Evolutionary conservation across 1,140 invertebrate genomes (phyloP), one percentile per base, ranked within the genome.

Genomic region (Sweltsa coloradensis): DNA sequence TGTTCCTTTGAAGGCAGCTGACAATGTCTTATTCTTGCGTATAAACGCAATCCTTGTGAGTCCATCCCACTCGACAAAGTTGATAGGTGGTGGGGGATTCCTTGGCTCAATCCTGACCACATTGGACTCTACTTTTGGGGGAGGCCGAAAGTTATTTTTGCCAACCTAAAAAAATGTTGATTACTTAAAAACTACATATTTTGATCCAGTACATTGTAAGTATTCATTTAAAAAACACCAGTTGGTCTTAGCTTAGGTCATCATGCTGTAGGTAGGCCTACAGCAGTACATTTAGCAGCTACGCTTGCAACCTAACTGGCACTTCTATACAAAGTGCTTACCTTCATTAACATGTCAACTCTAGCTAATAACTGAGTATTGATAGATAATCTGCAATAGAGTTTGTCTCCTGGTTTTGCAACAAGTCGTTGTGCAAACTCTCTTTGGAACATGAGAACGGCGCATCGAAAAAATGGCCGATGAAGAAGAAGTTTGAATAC

Each of bases 31-130:
- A 61, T 97, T 99, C 68, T 99, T 99, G 53, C 96, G 74, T 1
- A 84, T 75, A 70, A 99, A 99, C 21, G 83, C 88, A 54, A 98
- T 92, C 58, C 95, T 74, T 0, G 95, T 88, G 14, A 99, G 67
- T 6, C 92, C 92, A 76, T 99, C 96, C 95, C 94, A 99, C 73
- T 98, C 94, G 55, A 83, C 81, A 65, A 93, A 99, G 66, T 96
- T 93, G 22, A 99, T 88, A 9, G 89, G 81, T 22, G 95, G 95
- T 26, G 93, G 89, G 39, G 96, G 97, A 73, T 95, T 95, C 60
- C 83, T 79, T 4, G 95, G 96, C 65, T 99, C 95, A 61, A 99
- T 83, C 60, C 97, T 73, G 0, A 99, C 92, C n/a, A 99, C 96
- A 71, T 83, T 90, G 0, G 94, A 98, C 68, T 99, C 97, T 0